Evolutionary conservation across 2,113 vertebrate species (phyloP), one percentile per base, ranked within the genome.

Genomic region (Symphodus melops): DNA sequence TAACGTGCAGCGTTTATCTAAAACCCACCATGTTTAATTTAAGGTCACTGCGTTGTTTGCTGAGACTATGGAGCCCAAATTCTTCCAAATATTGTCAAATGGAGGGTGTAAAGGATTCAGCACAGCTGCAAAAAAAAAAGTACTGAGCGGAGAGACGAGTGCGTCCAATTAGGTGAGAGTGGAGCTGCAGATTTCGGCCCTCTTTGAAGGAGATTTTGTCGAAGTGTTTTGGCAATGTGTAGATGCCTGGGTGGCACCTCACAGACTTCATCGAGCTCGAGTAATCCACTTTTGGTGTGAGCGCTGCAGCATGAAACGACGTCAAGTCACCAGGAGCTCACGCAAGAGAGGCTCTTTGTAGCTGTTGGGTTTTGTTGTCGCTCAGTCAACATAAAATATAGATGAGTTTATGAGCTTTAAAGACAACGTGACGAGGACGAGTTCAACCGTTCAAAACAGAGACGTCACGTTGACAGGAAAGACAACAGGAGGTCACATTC

Each of bases 191-290:
- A 64, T 67, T 67, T 51, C 60, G 19, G 49, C 74, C 46, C 42
- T 67, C 83, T 83, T 57, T 46, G 51, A 42, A 6, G 39, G 53
- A 41, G 67, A 19, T 71, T 74, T 17, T 41, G 39, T 81, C 62
- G 44, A 64, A 80, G 57, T 68, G 70, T 86, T 89, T 86, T 72
- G 68, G 75, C 87, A 86, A 88, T 90, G 88, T 92, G 84, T 82
- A 90, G 58, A 86, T 91, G 86, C 76, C 67, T 87, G 64, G 59
- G 58, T 86, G 76, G 54, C 82, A 62, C 48, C 62, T 41, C 63
- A 87, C 62, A 59, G 72, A 75, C 52, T 14, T 66, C 53, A 81
- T 70, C 67, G 57, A 77, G 75, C 70, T 83, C 54, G 63, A 77
- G 21, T 84, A 75, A 87, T 84, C 44, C 39, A 72, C 42, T 80